These are phyloP conservation scores for Lampropteryx suffumata DNA, from an alignment of 2,888 invertebrate species.

Conservation along the genomic window DNA sequence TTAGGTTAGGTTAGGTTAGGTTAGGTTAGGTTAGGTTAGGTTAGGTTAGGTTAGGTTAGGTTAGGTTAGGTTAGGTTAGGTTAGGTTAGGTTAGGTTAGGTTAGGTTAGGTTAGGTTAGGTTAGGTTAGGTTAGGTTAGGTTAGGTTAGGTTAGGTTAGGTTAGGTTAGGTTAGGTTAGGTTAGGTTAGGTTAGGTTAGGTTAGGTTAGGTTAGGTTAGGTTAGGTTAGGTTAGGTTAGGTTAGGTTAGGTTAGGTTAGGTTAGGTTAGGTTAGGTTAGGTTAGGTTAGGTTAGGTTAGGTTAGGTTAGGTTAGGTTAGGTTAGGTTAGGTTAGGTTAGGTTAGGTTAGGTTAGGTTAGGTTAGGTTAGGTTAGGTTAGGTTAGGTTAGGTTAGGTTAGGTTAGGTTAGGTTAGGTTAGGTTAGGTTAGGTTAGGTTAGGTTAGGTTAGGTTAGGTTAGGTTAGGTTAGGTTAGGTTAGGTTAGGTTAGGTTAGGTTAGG, in stretches of 20 bases:
- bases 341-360: slow-evolving; percentile 19
- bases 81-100: slow-evolving; percentile 34
- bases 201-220: slow-evolving; percentile 16
- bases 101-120: slow-evolving; percentile 32
- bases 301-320: slow-evolving; percentile 16
- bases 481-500: slow-evolving; percentile 22
- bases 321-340: slow-evolving; percentile 17
- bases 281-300: slow-evolving; percentile 13
- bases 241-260: slow-evolving; percentile 21
- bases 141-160: slow-evolving; percentile 31
- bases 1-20: slow-evolving; percentile 22
- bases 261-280: slow-evolving; percentile 10
- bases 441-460: slow-evolving; percentile 22
- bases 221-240: slow-evolving; percentile 21
- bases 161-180: slow-evolving; percentile 27
- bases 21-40: slow-evolving; percentile 25
- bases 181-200: slow-evolving; percentile 21
- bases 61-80: slow-evolving; percentile 33
- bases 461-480: slow-evolving; percentile 22
- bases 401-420: slow-evolving; percentile 27
- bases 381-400: slow-evolving; percentile 26
- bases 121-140: slow-evolving; percentile 32
- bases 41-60: slow-evolving; percentile 27
- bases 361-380: slow-evolving; percentile 23
- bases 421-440: slow-evolving; percentile 23